These are phyloP conservation scores for Chalcis sispes DNA, from an alignment of 2,888 invertebrate species.

Conservation along the genomic window DNA sequence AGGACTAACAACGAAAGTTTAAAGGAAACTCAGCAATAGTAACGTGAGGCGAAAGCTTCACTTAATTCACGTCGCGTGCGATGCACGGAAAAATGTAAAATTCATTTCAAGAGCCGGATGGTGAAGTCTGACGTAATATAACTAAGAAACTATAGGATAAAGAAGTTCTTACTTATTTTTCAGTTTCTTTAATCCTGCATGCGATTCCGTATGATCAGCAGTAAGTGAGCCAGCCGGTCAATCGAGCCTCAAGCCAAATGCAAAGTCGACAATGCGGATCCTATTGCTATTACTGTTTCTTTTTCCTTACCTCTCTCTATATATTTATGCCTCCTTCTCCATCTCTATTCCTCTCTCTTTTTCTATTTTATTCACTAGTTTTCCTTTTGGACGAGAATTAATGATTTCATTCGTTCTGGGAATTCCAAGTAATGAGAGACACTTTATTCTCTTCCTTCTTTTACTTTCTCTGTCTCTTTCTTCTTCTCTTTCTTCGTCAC, in stretches of 20 bases:
- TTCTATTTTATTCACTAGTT: slow-evolving; percentile 57
- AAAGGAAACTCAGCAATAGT: too few relatives aligned
- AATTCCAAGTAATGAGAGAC: slow-evolving; percentile 65
- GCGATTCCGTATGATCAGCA: slow-evolving; percentile 4
- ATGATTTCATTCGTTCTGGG: slow-evolving; percentile 63
- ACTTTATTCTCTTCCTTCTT: slow-evolving; percentile 49
- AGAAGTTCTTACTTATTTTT: neutral
- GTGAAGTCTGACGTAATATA: slow-evolving; percentile 15
- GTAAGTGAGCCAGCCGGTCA: slow-evolving; percentile 48
- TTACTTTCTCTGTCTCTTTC: slow-evolving; percentile 7
- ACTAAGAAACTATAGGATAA: slow-evolving; percentile 46
- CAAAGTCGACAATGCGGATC: slow-evolving; percentile 54
- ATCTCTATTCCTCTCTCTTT: slow-evolving; percentile 29
- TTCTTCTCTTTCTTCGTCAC: neutral
- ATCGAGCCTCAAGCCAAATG: slow-evolving; percentile 23
- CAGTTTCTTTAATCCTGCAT: neutral
- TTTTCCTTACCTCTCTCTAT: too few relatives aligned
- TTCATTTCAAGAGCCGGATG: slow-evolving; percentile 18
- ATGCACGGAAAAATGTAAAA: slow-evolving; percentile 29
- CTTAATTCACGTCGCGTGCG: slow-evolving; percentile 19
- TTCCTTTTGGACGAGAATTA: slow-evolving; percentile 60
- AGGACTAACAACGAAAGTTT: slow-evolving; percentile 27
- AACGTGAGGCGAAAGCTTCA: too few relatives aligned
- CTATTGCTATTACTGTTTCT: too few relatives aligned
- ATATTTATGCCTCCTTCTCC: slow-evolving; percentile 24